phyloP scores from a whole-genome alignment of 1,140 invertebrate species.

The Drosophila sturtevanti region DNA sequence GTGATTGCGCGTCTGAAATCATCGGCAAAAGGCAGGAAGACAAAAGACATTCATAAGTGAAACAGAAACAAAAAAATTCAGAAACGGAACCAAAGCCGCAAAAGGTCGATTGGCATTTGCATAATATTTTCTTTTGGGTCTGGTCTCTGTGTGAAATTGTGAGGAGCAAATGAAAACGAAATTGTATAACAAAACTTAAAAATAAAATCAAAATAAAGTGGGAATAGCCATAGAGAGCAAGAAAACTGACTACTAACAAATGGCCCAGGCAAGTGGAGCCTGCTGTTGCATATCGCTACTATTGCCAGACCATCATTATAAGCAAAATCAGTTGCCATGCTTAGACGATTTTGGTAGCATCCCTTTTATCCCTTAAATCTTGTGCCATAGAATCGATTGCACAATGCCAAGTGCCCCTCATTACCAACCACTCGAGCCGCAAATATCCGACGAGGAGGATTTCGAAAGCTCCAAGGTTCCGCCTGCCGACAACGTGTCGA shows the following conservation, averaged over 20 bases:
- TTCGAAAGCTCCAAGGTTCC: conserved; percentile 21
- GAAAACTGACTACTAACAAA: conserved; percentile 29
- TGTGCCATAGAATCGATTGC: conserved; percentile 10
- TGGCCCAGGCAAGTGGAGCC: conserved; percentile 42
- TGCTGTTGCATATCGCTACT: not conserved
- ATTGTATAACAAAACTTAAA: conserved; percentile 56
- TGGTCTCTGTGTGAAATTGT: not conserved
- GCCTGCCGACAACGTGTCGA: not conserved
- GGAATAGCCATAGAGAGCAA: not conserved
- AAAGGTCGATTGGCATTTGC: conserved; percentile 41
- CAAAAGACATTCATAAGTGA: not conserved
- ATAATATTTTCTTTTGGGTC: conserved; percentile 45
- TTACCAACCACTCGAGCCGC: conserved; percentile 59
- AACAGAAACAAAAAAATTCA: not conserved
- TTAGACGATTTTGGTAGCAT: not conserved
- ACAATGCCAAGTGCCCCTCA: conserved; percentile 73
- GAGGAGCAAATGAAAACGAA: conserved; percentile 19
- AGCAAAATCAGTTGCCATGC: conserved; percentile 13
- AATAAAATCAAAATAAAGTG: not conserved
- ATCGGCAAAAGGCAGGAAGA: not conserved
- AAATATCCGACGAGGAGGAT: conserved; percentile 47
- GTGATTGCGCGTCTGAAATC: not conserved
- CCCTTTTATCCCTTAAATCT: not conserved
- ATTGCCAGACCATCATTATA: conserved; percentile 1
- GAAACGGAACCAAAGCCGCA: conserved; percentile 20